Evolutionary conservation across 2,888 invertebrate species (phyloP).

Genomic region (Drosophila nigricruria): DNA sequence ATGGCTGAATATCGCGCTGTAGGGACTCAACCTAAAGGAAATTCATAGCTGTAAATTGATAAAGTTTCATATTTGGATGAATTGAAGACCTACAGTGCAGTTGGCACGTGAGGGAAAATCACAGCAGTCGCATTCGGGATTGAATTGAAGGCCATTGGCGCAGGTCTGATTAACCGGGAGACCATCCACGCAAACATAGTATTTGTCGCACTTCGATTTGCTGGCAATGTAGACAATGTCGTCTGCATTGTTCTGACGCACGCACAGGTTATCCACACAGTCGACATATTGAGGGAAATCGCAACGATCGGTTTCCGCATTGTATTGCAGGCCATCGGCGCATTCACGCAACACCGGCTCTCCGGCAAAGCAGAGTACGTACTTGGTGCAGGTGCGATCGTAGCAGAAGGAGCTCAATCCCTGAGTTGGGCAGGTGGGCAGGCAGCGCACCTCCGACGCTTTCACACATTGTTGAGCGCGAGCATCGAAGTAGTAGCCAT

Average conservation of each 20-base stretch:
- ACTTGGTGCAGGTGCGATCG: slow-evolving; percentile 82
- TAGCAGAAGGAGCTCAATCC: slow-evolving; percentile 71
- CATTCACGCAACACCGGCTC: slow-evolving; percentile 74
- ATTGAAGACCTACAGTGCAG: slow-evolving; percentile 68
- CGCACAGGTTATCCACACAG: slow-evolving; percentile 80
- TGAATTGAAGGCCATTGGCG: slow-evolving; percentile 75
- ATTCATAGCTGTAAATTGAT: too few relatives aligned
- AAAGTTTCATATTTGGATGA: not conserved
- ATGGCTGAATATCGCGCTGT: slow-evolving; percentile 76
- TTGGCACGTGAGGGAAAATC: slow-evolving; percentile 75
- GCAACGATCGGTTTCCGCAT: slow-evolving; percentile 80
- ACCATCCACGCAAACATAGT: slow-evolving; percentile 81
- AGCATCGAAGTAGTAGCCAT: slow-evolving; percentile 65
- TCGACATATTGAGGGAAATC: slow-evolving; percentile 82
- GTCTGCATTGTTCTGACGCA: slow-evolving; percentile 66
- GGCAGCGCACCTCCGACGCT: slow-evolving; percentile 59
- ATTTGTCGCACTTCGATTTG: slow-evolving; percentile 74
- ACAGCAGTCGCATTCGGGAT: slow-evolving; percentile 66
- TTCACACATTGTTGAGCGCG: slow-evolving; percentile 68
- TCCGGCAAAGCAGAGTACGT: slow-evolving; percentile 75
- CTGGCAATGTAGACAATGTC: slow-evolving; percentile 76
- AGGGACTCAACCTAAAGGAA: slow-evolving; percentile 63
- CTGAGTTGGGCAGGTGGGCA: slow-evolving; percentile 64
- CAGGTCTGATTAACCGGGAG: slow-evolving; percentile 65
- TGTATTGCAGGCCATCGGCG: slow-evolving; percentile 79